Percentiles rank a stretch among this genome's conserved stretches.
Evolutionary conservation across 2,113 vertebrate genomes (phyloP).

Genomic region (Diglossa brunneiventris): DNA sequence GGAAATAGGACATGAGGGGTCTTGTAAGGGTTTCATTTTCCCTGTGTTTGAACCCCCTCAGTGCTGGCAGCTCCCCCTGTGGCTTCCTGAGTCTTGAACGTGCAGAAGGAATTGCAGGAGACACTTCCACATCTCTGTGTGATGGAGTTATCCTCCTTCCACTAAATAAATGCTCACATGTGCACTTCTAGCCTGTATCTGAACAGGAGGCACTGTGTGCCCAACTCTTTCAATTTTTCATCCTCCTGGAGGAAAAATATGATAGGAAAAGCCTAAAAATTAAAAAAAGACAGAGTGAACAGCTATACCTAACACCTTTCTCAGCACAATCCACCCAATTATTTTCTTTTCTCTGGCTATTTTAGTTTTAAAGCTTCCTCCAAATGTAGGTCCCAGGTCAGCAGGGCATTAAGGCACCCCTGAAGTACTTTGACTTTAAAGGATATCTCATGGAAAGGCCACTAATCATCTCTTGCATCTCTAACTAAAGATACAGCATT

Average conservation of each 20-base stretch:
- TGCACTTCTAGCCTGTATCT: background rate
- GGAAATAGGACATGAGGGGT: background rate
- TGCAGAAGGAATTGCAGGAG: background rate
- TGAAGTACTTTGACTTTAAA: background rate
- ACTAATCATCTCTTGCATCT: slow-evolving; percentile 13
- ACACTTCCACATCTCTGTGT: background rate
- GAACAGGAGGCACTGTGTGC: background rate
- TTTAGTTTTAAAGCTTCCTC: slow-evolving; percentile 12
- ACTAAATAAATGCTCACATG: slow-evolving; percentile 2
- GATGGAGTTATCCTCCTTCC: slow-evolving; percentile 24
- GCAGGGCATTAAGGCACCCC: background rate
- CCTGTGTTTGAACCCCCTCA: background rate
- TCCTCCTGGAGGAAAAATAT: slow-evolving; percentile 19
- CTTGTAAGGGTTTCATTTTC: background rate
- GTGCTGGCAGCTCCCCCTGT: background rate
- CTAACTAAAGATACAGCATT: background rate
- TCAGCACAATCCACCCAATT: slow-evolving; percentile 23
- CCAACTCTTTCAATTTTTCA: slow-evolving; percentile 17
- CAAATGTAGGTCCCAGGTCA: slow-evolving; percentile 6
- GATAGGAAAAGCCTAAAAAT: slow-evolving; percentile 35
- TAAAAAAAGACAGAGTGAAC: slow-evolving; percentile 25
- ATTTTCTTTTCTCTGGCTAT: slow-evolving; percentile 10
- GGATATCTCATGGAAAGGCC: background rate
- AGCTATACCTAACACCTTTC: background rate
- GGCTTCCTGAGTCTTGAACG: accelerated